These are phyloP conservation scores for Drosophila recens DNA, from an alignment of 2,888 invertebrate species.

Conservation along the genomic window DNA sequence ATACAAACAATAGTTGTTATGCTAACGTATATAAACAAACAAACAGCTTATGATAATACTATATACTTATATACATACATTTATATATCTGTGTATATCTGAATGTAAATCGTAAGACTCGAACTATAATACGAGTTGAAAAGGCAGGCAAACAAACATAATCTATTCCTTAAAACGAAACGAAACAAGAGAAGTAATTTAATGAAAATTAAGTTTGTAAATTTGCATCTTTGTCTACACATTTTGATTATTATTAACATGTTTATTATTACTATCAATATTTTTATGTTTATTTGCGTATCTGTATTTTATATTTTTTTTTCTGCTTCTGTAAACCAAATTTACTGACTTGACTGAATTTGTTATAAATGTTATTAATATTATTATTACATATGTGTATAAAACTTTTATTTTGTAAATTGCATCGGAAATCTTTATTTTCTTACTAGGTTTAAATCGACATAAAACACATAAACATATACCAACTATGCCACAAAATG, in stretches of 20 bases:
- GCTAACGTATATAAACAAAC: slow-evolving; percentile 43
- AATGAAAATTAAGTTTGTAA: slow-evolving; percentile 26
- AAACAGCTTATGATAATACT: slow-evolving; percentile 23
- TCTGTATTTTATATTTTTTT: slow-evolving; percentile 57
- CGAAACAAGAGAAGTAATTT: slow-evolving; percentile 32
- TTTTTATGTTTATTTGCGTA: slow-evolving; percentile 53
- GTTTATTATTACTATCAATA: slow-evolving; percentile 46
- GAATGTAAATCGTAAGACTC: slow-evolving; percentile 62
- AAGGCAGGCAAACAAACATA: slow-evolving; percentile 37
- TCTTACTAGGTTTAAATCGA: slow-evolving; percentile 29
- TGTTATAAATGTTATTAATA: slow-evolving; percentile 79
- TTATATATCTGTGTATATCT: slow-evolving; percentile 59
- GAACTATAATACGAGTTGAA: slow-evolving; percentile 38
- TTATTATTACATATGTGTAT: slow-evolving; percentile 70
- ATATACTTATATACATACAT: slow-evolving; percentile 42
- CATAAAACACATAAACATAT: slow-evolving; percentile 4
- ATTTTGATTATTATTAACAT: slow-evolving; percentile 50
- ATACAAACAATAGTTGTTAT: slow-evolving; percentile 69
- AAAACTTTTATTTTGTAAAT: slow-evolving; percentile 68
- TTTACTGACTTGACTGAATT: slow-evolving; percentile 81
- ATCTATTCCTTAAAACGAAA: slow-evolving; percentile 52
- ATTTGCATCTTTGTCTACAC: slow-evolving; percentile 48
- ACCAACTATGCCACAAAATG: slow-evolving; percentile 3
- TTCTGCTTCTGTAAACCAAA: slow-evolving; percentile 78
- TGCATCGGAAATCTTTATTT: slow-evolving; percentile 60